These are phyloP conservation scores for Camponotus pennsylvanicus DNA, from an alignment of 1,140 invertebrate genomes.

Conservation along the genomic window DNA sequence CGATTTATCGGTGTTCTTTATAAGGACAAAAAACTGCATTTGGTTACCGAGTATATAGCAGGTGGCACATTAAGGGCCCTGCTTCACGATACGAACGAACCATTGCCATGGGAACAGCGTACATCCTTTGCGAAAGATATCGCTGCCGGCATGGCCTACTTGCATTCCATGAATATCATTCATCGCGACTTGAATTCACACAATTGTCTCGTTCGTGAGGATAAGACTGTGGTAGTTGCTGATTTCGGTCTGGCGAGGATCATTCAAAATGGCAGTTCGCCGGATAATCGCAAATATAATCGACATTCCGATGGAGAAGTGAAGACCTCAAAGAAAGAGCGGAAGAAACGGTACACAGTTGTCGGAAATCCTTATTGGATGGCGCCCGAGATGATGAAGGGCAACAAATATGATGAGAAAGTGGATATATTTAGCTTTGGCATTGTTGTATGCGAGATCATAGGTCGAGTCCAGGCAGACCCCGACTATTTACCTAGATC, in stretches of 20 bases:
- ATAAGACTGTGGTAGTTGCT: constrained; percentile 96
- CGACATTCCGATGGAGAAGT: constrained; percentile 80
- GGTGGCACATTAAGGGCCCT: constrained; percentile 95
- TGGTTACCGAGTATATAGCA: constrained; percentile 96
- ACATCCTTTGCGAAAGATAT: constrained; percentile 96
- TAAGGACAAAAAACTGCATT: constrained; percentile 95
- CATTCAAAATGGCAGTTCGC: constrained; percentile 87
- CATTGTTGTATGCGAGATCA: constrained; percentile 98
- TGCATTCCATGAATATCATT: constrained; percentile 97
- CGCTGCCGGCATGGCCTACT: constrained; percentile 96
- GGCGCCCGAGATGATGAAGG: constrained; percentile 99
- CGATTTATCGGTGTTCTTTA: constrained; percentile 97
- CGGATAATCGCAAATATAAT: constrained; percentile 82
- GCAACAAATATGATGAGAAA: constrained; percentile 98
- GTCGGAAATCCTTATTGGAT: constrained; percentile 99
- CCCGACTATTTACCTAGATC: constrained; percentile 96
- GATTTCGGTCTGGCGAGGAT: constrained; percentile 98
- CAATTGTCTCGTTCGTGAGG: constrained; percentile 97
- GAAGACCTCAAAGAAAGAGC: constrained; percentile 86
- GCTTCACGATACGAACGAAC: constrained; percentile 90
- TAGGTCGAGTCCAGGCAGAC: constrained; percentile 96
- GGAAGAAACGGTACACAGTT: constrained; percentile 91
- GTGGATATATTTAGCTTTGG: constrained; percentile 99
- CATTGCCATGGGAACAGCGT: constrained; percentile 93
- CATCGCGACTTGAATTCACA: constrained; percentile 98